Conservation (phyloP, 2,113 vertebrate genomes). For the Larimichthys polyactis region DNA sequence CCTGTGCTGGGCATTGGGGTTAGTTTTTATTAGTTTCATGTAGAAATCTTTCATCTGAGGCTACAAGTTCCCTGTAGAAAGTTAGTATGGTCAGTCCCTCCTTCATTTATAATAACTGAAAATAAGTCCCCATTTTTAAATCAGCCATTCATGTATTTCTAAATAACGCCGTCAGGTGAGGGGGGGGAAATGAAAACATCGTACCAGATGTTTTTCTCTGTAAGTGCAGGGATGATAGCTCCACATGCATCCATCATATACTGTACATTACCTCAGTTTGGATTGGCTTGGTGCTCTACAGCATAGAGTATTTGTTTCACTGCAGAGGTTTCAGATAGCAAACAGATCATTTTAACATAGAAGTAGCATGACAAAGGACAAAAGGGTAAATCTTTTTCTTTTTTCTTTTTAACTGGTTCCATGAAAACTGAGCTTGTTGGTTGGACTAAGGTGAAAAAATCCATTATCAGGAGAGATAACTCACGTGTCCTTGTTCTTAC, state of each 20-base stretch:
- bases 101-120: conserved; percentile 12
- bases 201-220: conserved; percentile 45
- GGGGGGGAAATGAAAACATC: conserved; percentile 23
- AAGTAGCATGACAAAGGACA: conserved; percentile 62
- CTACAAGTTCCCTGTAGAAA: conserved; percentile 39
- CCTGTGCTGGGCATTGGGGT: conserved; percentile 58
- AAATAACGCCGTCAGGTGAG: conserved; percentile 38
- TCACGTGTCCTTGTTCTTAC: conserved; percentile 39
- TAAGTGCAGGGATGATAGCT: conserved; percentile 52
- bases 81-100: conserved; percentile 34
- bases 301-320: conserved; percentile 48
- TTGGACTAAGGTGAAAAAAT: conserved; percentile 44
- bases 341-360: conserved; percentile 44
- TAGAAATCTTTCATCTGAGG: conserved; percentile 46
- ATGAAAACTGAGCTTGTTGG: conserved; percentile 43
- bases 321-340: conserved; percentile 46
- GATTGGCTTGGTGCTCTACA: conserved; percentile 63
- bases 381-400: conserved; percentile 20
- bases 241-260: conserved; percentile 43
- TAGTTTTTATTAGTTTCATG: conserved; percentile 59
- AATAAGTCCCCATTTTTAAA: conserved; percentile 39
- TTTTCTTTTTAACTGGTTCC: conserved; percentile 13
- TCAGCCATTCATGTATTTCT: conserved; percentile 45
- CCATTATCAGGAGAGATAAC: conserved; percentile 42
- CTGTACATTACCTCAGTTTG: conserved; percentile 70